Evolutionary conservation across 2,888 invertebrate genomes (phyloP).

Genomic region (Himalopsyche japonica): DNA sequence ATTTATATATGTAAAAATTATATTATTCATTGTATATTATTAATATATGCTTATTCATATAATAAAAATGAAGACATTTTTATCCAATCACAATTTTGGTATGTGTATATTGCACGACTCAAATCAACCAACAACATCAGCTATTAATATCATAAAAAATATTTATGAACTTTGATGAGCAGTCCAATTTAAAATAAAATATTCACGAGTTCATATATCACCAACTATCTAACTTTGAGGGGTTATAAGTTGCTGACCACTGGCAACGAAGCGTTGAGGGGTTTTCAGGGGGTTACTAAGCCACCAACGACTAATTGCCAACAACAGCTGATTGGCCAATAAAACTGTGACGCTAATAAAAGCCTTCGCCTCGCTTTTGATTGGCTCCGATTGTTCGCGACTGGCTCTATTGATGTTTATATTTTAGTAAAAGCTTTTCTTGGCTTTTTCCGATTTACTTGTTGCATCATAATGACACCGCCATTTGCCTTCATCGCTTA

Average conservation of each 20-base stretch:
- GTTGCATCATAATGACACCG: neutral
- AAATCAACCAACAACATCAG: too few species aligned
- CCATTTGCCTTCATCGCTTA: neutral
- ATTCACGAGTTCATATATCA: neutral
- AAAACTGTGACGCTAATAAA: conserved; percentile 29
- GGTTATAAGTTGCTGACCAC: neutral
- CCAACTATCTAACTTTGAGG: neutral
- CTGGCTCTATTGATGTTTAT: neutral
- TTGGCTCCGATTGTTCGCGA: conserved; percentile 5
- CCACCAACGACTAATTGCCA: conserved; percentile 24
- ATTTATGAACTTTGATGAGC: too few species aligned
- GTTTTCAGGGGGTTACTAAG: neutral
- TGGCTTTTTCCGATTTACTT: neutral
- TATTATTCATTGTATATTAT: too few species aligned
- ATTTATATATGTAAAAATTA: too few species aligned
- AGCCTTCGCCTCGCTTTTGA: conserved; percentile 8
- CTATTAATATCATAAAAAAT: too few species aligned
- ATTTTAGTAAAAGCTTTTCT: neutral
- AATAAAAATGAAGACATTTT: too few species aligned
- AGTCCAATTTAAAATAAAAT: too few species aligned
- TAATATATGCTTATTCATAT: too few species aligned
- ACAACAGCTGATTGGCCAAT: conserved; percentile 32
- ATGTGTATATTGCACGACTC: too few species aligned
- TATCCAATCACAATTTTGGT: too few species aligned
- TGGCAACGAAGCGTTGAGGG: neutral